Percentiles rank a stretch among this genome's conserved stretches.
Conservation (phyloP, 2,888 invertebrate genomes). For the Yponomeuta evonymella region DNA sequence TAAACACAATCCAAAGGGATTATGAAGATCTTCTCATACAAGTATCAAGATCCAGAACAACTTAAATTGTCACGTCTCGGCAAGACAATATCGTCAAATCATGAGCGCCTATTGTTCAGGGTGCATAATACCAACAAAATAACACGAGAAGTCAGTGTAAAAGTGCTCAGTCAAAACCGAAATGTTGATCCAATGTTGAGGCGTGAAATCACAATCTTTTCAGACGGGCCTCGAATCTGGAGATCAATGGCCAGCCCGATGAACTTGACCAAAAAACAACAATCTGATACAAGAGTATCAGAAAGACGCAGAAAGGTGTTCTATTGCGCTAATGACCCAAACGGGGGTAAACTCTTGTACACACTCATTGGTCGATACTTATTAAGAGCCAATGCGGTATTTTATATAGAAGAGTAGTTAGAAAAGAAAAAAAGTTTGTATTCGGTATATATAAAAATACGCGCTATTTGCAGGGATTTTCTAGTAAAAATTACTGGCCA, state of each 20-base stretch:
- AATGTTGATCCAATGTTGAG: conserved; percentile 40
- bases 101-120: not conserved
- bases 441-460: too few relatives aligned
- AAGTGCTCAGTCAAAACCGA: not conserved
- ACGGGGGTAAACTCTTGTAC: too few relatives aligned
- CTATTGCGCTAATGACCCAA: not conserved
- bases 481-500: too few relatives aligned
- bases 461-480: too few relatives aligned
- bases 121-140: not conserved
- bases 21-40: not conserved
- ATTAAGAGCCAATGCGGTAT: too few relatives aligned
- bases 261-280: conserved; percentile 51
- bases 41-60: not conserved
- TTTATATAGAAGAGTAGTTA: too few relatives aligned
- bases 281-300: not conserved
- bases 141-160: conserved; percentile 4
- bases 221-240: conserved; percentile 41
- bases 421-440: too few relatives aligned
- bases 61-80: not conserved
- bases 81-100: not conserved
- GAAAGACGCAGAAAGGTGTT: not conserved
- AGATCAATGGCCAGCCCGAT: conserved; percentile 50
- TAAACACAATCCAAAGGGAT: too few relatives aligned
- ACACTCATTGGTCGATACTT: too few relatives aligned
- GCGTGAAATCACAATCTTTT: conserved; percentile 42